A percentile compares a stretch with the other conserved stretches of the same genome.
Conservation (phyloP, 2,888 invertebrate species). For the Leptogaster cylindrica region DNA sequence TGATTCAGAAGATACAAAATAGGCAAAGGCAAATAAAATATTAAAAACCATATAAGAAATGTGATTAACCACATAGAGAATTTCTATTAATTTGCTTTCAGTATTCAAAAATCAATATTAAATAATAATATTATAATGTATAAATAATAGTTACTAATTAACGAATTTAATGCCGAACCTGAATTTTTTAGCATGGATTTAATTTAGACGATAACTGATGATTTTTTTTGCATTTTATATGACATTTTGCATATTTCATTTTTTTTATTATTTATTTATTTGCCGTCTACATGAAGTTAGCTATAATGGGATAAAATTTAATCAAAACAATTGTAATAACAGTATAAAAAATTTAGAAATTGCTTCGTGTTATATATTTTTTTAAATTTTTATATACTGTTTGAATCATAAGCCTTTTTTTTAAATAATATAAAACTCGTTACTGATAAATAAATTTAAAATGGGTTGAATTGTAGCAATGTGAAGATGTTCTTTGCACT, state of each 20-base stretch:
- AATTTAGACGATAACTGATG: slow-evolving; percentile 48
- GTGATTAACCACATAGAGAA: slow-evolving; percentile 29
- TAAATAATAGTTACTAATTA: slow-evolving; percentile 39
- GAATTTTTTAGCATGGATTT: slow-evolving; percentile 44
- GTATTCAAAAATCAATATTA: slow-evolving; percentile 15
- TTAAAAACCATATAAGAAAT: slow-evolving; percentile 21
- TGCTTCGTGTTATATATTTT: slow-evolving; percentile 9
- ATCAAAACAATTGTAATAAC: slow-evolving; percentile 45
- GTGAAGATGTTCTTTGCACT: slow-evolving; percentile 62
- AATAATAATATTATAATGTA: slow-evolving; percentile 33
- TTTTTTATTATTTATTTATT: slow-evolving; percentile 47
- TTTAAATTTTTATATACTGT: slow-evolving; percentile 11
- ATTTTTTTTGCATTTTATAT: slow-evolving; percentile 46
- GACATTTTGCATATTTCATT: slow-evolving; percentile 42
- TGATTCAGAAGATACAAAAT: slow-evolving; percentile 12
- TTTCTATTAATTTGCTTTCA: slow-evolving; percentile 23
- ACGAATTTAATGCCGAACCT: slow-evolving; percentile 47
- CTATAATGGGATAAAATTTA: slow-evolving; percentile 54
- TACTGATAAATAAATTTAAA: slow-evolving; percentile 6
- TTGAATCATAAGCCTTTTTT: slow-evolving; percentile 19
- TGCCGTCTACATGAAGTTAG: slow-evolving; percentile 62
- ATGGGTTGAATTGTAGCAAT: neutral
- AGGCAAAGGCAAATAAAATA: slow-evolving; percentile 19
- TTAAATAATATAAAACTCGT: neutral
- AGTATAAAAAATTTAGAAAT: slow-evolving; percentile 16